Evolutionary conservation across 2,888 invertebrate species (phyloP).

Genomic region (Clitarchus hookeri): DNA sequence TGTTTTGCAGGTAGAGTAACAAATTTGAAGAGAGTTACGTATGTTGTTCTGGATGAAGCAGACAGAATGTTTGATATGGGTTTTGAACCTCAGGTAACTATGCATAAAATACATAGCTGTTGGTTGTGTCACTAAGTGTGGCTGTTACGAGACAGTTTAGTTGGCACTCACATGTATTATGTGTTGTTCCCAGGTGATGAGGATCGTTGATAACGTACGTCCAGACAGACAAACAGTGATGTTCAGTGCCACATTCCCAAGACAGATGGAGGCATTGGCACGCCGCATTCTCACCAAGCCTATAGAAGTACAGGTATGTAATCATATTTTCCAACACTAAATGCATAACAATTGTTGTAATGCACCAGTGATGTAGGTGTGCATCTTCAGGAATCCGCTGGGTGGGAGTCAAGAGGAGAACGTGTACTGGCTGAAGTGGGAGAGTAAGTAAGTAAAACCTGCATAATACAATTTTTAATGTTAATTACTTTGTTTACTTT

Average conservation of each 20-base stretch:
- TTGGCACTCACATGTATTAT: constrained; percentile 35
- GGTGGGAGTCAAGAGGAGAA: too few species aligned
- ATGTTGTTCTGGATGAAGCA: constrained; percentile 97
- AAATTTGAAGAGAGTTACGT: constrained; percentile 94
- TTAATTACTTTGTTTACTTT: too few species aligned
- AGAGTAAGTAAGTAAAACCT: too few species aligned
- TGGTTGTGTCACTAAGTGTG: too few species aligned
- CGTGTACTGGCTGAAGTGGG: too few species aligned
- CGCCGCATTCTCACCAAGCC: constrained; percentile 91
- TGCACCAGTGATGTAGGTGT: too few species aligned
- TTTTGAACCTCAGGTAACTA: constrained; percentile 87
- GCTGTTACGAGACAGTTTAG: background rate
- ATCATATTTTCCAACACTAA: background rate
- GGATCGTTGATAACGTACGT: constrained; percentile 95
- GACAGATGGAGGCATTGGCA: constrained; percentile 98
- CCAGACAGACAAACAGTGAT: constrained; percentile 98
- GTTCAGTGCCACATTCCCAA: constrained; percentile 98
- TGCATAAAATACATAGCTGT: background rate
- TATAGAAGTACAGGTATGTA: constrained; percentile 85
- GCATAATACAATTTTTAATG: too few species aligned
- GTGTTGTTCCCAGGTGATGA: constrained; percentile 71
- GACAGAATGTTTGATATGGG: constrained; percentile 99
- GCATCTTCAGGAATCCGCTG: too few species aligned
- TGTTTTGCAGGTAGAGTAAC: constrained; percentile 75
- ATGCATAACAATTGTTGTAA: too few species aligned